A percentile compares a stretch with the other conserved stretches of the same genome.
These are phyloP conservation scores for Cebus imitator DNA, from an alignment of 2,113 vertebrate species.

Conservation along the genomic window DNA sequence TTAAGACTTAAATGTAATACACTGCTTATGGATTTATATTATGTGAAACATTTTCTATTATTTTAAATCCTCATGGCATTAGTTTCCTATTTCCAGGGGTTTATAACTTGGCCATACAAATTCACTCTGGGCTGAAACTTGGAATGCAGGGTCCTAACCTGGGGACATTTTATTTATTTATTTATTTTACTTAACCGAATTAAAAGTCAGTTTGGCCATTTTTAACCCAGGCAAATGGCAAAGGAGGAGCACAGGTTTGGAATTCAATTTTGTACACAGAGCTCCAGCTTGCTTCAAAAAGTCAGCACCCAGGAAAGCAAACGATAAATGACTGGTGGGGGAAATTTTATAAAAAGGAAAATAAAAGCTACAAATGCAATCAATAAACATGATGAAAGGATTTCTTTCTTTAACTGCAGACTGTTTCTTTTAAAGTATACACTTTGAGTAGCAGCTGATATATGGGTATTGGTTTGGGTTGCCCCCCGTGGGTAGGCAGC, in stretches of 20 bases:
- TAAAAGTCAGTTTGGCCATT: constrained; percentile 74
- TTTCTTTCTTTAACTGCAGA: background rate
- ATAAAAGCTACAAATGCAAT: background rate
- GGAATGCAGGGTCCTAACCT: constrained; percentile 84
- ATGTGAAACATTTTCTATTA: constrained; percentile 93
- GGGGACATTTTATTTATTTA: constrained; percentile 73
- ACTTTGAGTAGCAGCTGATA: background rate
- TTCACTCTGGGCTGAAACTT: constrained; percentile 84
- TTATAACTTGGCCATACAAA: constrained; percentile 86
- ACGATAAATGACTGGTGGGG: background rate
- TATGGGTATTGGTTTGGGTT: background rate
- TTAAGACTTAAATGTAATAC: constrained; percentile 92
- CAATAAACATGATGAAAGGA: background rate
- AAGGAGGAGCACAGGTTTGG: background rate
- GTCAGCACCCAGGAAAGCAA: background rate
- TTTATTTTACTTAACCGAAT: constrained; percentile 74
- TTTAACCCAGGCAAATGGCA: constrained; percentile 53
- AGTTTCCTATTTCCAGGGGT: constrained; percentile 90
- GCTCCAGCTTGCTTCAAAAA: constrained; percentile 8
- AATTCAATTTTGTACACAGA: constrained; percentile 14
- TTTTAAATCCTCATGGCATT: constrained; percentile 89
- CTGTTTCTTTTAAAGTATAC: background rate
- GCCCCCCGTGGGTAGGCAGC: background rate
- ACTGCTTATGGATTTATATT: constrained; percentile 90
- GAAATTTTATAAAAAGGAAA: background rate